These are phyloP conservation scores for Pteruthius melanotis DNA, from an alignment of 2,113 vertebrate genomes.

Conservation along the genomic window DNA sequence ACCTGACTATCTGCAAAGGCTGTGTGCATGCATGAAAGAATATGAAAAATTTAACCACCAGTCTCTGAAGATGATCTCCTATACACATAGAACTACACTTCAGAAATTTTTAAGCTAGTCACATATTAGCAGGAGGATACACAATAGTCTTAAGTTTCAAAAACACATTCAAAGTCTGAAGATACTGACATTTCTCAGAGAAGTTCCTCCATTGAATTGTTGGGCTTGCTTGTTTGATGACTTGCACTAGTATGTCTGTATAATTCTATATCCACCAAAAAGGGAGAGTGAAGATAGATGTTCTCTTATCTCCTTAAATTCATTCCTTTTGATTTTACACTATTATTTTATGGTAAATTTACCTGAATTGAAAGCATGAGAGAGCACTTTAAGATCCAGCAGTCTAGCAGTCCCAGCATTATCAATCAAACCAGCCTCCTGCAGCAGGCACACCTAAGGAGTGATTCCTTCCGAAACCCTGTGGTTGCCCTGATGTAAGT, in stretches of 20 bases:
- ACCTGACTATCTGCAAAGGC: not conserved
- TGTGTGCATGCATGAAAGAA: not conserved
- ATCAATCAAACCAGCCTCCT: not conserved
- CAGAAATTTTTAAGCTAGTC: not conserved
- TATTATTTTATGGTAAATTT: not conserved
- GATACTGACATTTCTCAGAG: not conserved
- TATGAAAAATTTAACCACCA: not conserved
- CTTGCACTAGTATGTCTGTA: not conserved
- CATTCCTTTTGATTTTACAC: not conserved
- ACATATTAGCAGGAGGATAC: not conserved
- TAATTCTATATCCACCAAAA: not conserved
- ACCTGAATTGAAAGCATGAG: not conserved
- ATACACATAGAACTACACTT: not conserved
- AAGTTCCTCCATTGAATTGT: not conserved
- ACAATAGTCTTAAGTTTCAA: not conserved
- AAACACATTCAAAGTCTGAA: not conserved
- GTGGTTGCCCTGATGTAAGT: not conserved
- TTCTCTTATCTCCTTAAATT: not conserved
- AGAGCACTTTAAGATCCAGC: not conserved
- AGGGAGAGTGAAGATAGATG: not conserved
- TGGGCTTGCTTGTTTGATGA: not conserved
- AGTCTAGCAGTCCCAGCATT: not conserved
- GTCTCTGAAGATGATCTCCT: not conserved
- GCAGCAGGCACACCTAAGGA: not conserved
- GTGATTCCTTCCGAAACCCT: not conserved